Percentiles rank a stretch among this genome's conserved stretches.
These are phyloP conservation scores for Archaeoteleia sp. DNA, from an alignment of 2,888 invertebrate species.

Conservation along the genomic window DNA sequence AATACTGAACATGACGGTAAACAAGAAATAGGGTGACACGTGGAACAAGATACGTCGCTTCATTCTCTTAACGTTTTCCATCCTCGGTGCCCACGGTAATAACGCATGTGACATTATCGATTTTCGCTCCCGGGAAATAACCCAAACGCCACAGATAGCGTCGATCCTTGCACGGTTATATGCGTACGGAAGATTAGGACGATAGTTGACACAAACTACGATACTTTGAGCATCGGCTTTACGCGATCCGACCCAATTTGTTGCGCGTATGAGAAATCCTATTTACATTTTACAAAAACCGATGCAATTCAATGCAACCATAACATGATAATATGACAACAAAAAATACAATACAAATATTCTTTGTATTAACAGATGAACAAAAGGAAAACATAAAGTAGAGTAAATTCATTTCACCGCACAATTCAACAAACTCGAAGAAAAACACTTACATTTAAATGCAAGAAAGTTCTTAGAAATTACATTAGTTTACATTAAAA, in stretches of 20 bases:
- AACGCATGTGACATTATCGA: constrained; percentile 20
- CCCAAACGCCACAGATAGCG: neutral
- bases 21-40: constrained; percentile 10
- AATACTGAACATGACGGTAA: constrained; percentile 8
- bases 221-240: neutral
- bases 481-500: no score
- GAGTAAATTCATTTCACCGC: no score
- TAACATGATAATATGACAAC: no score
- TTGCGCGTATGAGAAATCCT: neutral
- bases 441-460: no score
- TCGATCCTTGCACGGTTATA: constrained; percentile 7
- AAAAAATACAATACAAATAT: no score
- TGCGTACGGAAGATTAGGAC: constrained; percentile 12
- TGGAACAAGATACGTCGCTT: constrained; percentile 9
- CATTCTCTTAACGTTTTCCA: constrained; percentile 13
- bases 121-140: constrained; percentile 9
- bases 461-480: no score
- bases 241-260: constrained; percentile 1
- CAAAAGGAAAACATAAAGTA: no score
- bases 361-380: no score
- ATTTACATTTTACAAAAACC: neutral
- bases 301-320: no score
- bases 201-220: constrained; percentile 2
- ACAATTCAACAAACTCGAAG: no score
- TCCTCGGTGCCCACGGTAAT: constrained; percentile 5